These are phyloP conservation scores for Marisa cornuarietis DNA, from an alignment of 1,140 invertebrate genomes.

Conservation along the genomic window DNA sequence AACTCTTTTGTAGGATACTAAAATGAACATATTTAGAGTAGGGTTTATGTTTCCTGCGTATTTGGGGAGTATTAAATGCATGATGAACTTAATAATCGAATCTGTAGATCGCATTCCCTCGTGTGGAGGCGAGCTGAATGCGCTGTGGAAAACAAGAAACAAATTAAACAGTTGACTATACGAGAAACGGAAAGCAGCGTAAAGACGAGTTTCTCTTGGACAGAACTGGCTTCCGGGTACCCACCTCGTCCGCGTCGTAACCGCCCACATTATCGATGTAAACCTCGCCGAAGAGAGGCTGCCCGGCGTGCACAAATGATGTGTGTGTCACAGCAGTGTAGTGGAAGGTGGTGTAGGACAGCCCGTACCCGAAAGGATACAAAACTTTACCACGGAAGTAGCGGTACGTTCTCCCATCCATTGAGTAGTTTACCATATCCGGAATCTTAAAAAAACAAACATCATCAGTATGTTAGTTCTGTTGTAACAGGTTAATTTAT, in stretches of 20 bases:
- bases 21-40: too few relatives aligned
- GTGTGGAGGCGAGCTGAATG: too few relatives aligned
- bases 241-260: slow-evolving; percentile 45
- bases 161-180: not conserved
- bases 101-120: not conserved
- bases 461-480: not conserved
- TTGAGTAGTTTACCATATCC: slow-evolving; percentile 48
- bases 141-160: not conserved
- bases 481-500: too few relatives aligned
- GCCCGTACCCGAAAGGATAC: slow-evolving; percentile 54
- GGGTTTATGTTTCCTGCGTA: not conserved
- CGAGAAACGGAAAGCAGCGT: not conserved
- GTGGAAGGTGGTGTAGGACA: slow-evolving; percentile 50
- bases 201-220: not conserved
- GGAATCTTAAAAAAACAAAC: slow-evolving; percentile 38
- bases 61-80: not conserved
- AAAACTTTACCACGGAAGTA: slow-evolving; percentile 40
- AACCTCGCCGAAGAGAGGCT: slow-evolving; percentile 20
- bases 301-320: slow-evolving; percentile 13
- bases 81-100: not conserved
- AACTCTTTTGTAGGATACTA: too few relatives aligned
- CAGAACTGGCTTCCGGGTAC: not conserved
- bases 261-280: slow-evolving; percentile 35
- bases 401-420: slow-evolving; percentile 51
- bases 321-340: slow-evolving; percentile 31